Evolutionary conservation across 2,888 invertebrate genomes (phyloP).

Genomic region (Ceratothoa steindachneri): DNA sequence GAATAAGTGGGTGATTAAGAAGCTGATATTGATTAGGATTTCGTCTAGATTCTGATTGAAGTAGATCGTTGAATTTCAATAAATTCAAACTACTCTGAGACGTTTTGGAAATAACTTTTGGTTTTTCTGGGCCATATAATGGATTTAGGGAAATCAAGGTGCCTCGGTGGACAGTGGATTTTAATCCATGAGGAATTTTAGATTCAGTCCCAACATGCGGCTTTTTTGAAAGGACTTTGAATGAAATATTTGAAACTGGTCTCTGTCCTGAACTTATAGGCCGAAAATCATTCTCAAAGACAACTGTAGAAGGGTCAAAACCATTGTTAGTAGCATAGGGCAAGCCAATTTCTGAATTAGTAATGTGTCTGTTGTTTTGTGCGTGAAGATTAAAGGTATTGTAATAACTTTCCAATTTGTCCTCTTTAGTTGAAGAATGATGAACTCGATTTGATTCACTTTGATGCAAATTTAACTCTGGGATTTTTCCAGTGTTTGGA

Average conservation of each 20-base stretch:
- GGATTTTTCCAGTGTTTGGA: background rate
- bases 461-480: background rate
- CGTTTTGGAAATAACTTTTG: background rate
- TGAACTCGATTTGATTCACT: too few species aligned
- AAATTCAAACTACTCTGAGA: too few species aligned
- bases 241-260: background rate
- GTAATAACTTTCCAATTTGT: background rate
- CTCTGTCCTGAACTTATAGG: constrained; percentile 20
- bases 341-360: background rate
- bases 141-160: too few species aligned
- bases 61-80: too few species aligned
- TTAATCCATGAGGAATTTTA: background rate
- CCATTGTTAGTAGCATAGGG: constrained; percentile 14
- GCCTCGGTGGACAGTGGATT: too few species aligned
- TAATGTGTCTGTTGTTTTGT: background rate
- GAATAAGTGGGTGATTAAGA: too few species aligned
- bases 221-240: background rate
- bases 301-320: constrained; percentile 35
- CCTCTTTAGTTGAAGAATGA: too few species aligned
- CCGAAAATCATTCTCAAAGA: constrained; percentile 43
- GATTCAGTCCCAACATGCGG: background rate
- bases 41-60: too few species aligned
- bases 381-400: background rate
- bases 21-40: too few species aligned
- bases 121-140: too few species aligned